phyloP scores from a whole-genome alignment of 2,113 vertebrate genomes.

The Phasianus colchicus region DNA sequence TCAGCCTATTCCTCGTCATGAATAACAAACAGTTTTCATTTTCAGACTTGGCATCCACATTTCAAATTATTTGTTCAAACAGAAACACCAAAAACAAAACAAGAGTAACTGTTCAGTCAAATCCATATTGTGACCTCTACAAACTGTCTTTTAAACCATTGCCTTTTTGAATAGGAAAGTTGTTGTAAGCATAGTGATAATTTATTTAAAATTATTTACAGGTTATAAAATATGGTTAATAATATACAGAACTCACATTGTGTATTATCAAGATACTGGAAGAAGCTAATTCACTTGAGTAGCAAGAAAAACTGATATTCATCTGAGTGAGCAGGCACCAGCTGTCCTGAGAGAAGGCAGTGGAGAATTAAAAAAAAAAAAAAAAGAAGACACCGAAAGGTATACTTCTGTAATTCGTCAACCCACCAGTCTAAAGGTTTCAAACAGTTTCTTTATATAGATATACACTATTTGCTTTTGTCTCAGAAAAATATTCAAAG shows the following conservation, averaged over 20 bases:
- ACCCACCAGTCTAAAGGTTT: neutral
- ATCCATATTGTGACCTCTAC: neutral
- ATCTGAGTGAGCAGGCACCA: neutral
- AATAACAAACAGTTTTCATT: neutral
- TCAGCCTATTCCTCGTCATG: neutral
- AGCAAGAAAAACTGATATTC: neutral
- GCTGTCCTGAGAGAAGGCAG: neutral
- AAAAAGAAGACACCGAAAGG: neutral
- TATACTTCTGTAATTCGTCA: neutral
- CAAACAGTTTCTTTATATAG: fast-evolving
- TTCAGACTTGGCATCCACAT: neutral
- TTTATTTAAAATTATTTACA: neutral
- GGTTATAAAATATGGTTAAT: neutral
- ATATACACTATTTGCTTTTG: neutral
- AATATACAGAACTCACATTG: neutral
- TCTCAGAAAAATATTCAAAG: neutral
- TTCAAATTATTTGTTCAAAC: neutral
- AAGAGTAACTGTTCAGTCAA: neutral
- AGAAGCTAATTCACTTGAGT: neutral
- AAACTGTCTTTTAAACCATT: neutral
- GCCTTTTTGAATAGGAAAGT: neutral
- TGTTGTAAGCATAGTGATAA: neutral
- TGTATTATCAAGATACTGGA: neutral
- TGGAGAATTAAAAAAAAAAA: neutral
- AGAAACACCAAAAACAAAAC: neutral